Evolutionary conservation across 2,113 vertebrate species (phyloP), one percentile per base, ranked within the genome.

Genomic region (Murina feae): DNA sequence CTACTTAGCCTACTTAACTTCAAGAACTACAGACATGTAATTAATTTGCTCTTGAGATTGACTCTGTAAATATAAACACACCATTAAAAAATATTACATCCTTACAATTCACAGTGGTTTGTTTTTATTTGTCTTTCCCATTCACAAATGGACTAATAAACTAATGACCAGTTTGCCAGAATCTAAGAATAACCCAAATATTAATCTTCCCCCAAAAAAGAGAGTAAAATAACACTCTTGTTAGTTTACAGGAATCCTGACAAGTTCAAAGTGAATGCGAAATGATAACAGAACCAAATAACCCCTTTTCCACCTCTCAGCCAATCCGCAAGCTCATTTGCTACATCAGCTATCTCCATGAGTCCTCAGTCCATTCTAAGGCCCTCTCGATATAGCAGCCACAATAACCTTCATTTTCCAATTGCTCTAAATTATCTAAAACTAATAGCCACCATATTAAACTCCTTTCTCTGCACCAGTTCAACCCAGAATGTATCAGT

Each of bases 11-110:
- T 86, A 95, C 84, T 97, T 96, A 94, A 91, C 55, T 93, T 96
- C 69, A 96, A 95, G 92, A 96, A 96, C 92, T 94, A 88, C 74
- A 96, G 91, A 93, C 86, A 91, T 92, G 63, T 94, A 94, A 97
- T 97, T 96, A 96, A 96, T 96, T 94, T 96, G 85, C 80, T 96
- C 84, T 95, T 92, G 82, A 96, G 82, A 96, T 95, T 96, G 84
- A 93, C 37, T 78, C 58, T 68, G 82, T 96, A 96, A 95, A 96
- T 66, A 94, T 91, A 97, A 96, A 96, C 92, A 96, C 7, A 71
- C 58, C 84, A 86, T 65, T 93, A 17, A 84, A 86, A 91, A 47
- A 71, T 89, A 74, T 63, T 89, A 86, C 23, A 90, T 86, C 80
- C 55, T 91, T 91, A 92, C 32, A 83, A 60, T 83, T 95, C 89